Percentiles rank a stretch among this genome's conserved stretches.
These are phyloP conservation scores for Avahi laniger DNA, from an alignment of 2,797 vertebrate genomes.

Conservation along the genomic window DNA sequence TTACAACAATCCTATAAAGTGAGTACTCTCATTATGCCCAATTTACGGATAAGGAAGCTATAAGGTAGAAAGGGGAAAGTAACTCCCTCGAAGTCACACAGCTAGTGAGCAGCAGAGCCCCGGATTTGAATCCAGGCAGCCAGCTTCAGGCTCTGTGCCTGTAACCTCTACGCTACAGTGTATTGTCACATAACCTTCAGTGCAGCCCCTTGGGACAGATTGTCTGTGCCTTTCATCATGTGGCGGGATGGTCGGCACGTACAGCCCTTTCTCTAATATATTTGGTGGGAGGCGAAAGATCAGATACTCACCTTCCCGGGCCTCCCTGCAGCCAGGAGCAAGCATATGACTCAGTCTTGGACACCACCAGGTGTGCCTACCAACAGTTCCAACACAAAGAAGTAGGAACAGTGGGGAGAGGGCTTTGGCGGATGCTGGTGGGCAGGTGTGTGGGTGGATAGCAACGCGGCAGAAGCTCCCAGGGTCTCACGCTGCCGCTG, in stretches of 20 bases:
- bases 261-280: not conserved
- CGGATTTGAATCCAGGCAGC: not conserved
- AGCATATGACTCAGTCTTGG: not conserved
- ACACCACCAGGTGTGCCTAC: not conserved
- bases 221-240: not conserved
- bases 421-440: not conserved
- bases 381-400: not conserved
- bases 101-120: not conserved
- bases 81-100: not conserved
- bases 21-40: not conserved
- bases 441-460: not conserved
- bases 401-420: not conserved
- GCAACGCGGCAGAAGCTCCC: not conserved
- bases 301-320: not conserved
- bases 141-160: not conserved
- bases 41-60: not conserved
- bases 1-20: not conserved
- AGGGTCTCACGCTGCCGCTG: rapidly evolving
- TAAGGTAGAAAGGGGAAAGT: not conserved
- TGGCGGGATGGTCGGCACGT: not conserved
- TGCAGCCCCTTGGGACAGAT: not conserved
- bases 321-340: not conserved
- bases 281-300: not conserved
- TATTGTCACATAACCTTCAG: not conserved
- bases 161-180: not conserved